These are phyloP conservation scores for Spinibarbus caldwelli DNA, from an alignment of 2,797 vertebrate species.

Conservation along the genomic window DNA sequence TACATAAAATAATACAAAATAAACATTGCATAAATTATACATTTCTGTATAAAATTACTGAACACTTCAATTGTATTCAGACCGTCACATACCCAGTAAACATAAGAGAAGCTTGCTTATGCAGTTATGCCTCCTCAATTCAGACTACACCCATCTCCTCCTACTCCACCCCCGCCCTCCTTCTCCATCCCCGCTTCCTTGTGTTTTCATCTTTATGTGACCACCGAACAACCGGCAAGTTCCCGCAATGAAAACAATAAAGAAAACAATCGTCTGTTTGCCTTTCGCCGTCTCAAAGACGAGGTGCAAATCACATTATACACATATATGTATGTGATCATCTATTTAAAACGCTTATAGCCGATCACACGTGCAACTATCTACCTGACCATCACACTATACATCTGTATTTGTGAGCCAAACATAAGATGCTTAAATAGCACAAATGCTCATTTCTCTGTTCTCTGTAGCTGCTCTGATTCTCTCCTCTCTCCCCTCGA, in stretches of 20 bases:
- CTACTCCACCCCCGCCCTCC: slow-evolving; percentile 48
- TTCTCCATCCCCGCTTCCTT: slow-evolving; percentile 54
- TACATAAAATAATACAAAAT: neutral
- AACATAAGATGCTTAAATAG: slow-evolving; percentile 9
- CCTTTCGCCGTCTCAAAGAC: neutral
- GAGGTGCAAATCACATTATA: neutral
- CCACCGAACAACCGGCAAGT: slow-evolving; percentile 51
- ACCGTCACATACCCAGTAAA: neutral
- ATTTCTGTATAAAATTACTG: neutral
- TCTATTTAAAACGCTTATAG: neutral
- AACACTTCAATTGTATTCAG: neutral
- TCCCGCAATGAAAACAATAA: slow-evolving; percentile 44
- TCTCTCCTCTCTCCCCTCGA: slow-evolving; percentile 72
- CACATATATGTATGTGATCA: neutral
- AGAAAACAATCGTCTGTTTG: neutral
- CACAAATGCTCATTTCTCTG: slow-evolving; percentile 34
- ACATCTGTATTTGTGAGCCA: slow-evolving; percentile 14
- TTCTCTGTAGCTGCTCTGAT: slow-evolving; percentile 71
- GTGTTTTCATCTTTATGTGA: slow-evolving; percentile 62
- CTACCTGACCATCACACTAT: neutral
- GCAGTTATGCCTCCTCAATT: slow-evolving; percentile 29
- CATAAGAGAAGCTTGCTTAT: slow-evolving; percentile 18
- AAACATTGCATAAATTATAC: neutral
- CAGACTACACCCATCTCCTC: slow-evolving; percentile 46
- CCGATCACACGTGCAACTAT: neutral